phyloP scores from a whole-genome alignment of 30 jellyfish, hydroid and myxozoan genomes.

The Catostylus mosaicus region DNA sequence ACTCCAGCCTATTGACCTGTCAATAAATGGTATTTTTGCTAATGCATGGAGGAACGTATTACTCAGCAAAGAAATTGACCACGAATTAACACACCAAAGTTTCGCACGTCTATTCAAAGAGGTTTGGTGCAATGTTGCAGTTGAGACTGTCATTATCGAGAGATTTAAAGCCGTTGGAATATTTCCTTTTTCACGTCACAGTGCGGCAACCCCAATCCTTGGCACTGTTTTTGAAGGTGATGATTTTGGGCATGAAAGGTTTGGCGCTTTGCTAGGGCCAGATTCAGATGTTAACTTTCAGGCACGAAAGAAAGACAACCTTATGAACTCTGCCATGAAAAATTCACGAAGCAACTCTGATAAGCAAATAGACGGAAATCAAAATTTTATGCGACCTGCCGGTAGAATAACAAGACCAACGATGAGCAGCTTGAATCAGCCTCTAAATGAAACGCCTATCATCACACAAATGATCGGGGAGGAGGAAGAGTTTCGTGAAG shows the following conservation, averaged over 20 bases:
- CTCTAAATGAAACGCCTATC: constrained; percentile 46
- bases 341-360: constrained; percentile 23
- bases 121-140: constrained; percentile 15
- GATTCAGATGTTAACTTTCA: constrained; percentile 32
- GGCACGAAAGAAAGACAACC: constrained; percentile 28
- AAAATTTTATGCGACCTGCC: constrained; percentile 24
- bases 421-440: constrained; percentile 67
- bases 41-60: constrained; percentile 31
- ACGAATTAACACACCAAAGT: constrained; percentile 3
- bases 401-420: constrained; percentile 54
- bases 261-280: constrained; percentile 13
- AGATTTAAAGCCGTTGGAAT: constrained; percentile 31
- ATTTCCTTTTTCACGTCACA: constrained; percentile 45
- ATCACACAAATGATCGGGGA: constrained; percentile 28
- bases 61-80: not conserved
- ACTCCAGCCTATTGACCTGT: constrained; percentile 48
- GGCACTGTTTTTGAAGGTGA: constrained; percentile 32
- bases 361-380: constrained; percentile 39
- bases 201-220: not conserved
- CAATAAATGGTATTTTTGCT: constrained; percentile 22
- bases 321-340: constrained; percentile 6
- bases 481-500: constrained; percentile 53
- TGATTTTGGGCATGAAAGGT: constrained; percentile 11
- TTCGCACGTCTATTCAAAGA: constrained; percentile 20
- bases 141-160: constrained; percentile 15